Evolutionary conservation across 2,888 invertebrate species (phyloP).

Genomic region (Cryptosula pallasiana): DNA sequence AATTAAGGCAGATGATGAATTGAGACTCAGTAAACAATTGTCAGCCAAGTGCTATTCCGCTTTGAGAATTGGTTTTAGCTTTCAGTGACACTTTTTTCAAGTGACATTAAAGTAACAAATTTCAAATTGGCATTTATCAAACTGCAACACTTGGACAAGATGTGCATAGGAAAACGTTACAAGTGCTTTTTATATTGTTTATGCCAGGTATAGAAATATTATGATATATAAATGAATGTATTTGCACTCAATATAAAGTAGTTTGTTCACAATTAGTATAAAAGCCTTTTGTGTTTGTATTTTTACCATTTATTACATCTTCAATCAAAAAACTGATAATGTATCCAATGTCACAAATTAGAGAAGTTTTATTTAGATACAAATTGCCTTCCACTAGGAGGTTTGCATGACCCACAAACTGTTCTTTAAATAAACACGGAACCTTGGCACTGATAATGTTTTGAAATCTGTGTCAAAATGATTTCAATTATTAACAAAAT

Average conservation of each 20-base stretch:
- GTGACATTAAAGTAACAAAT: slow-evolving; percentile 17
- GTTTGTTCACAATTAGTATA: not conserved
- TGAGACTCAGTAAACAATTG: not conserved
- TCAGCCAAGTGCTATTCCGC: not conserved
- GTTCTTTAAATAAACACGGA: too few species aligned
- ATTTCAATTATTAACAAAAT: too few species aligned
- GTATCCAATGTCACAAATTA: not conserved
- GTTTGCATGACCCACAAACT: too few species aligned
- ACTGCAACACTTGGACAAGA: not conserved
- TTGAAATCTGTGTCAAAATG: too few species aligned
- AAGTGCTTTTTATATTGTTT: slow-evolving; percentile 18
- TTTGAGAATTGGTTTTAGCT: not conserved
- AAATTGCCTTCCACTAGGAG: not conserved
- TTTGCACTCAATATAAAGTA: slow-evolving; percentile 19
- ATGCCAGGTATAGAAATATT: slow-evolving; percentile 21
- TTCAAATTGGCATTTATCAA: slow-evolving; percentile 3
- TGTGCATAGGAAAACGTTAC: not conserved
- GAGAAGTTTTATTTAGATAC: not conserved
- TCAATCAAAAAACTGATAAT: slow-evolving; percentile 23
- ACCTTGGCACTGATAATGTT: too few species aligned
- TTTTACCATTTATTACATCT: slow-evolving; percentile 16
- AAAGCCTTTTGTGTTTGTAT: slow-evolving; percentile 8
- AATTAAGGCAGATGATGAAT: not conserved
- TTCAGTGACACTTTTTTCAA: slow-evolving; percentile 23
- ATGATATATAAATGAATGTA: slow-evolving; percentile 22